Evolutionary conservation across 2,888 invertebrate species (phyloP).

Genomic region (Masnerella sp.): DNA sequence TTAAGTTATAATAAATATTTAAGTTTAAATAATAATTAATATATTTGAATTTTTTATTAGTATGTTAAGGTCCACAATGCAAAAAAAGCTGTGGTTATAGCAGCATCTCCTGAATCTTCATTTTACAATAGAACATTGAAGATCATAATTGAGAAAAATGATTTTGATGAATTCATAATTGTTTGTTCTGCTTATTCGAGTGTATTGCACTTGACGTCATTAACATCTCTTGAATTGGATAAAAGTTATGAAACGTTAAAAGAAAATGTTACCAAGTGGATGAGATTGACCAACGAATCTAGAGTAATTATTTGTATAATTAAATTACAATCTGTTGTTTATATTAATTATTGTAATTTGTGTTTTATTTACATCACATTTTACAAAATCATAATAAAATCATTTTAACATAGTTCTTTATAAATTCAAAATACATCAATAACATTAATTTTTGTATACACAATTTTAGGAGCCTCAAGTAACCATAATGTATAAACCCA

Average conservation of each 20-base stretch:
- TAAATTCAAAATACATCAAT: too few species aligned
- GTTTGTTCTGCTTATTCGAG: constrained; percentile 80
- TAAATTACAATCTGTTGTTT: too few species aligned
- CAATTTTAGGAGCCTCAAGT: constrained; percentile 81
- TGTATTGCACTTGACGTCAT: constrained; percentile 79
- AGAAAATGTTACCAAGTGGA: constrained; percentile 79
- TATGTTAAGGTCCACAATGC: constrained; percentile 72
- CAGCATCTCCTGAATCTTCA: constrained; percentile 80
- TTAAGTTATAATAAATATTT: not conserved
- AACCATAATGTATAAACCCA: constrained; percentile 82
- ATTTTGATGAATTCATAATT: constrained; percentile 81
- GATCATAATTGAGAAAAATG: constrained; percentile 81
- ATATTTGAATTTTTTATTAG: constrained; percentile 66
- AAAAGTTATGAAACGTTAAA: constrained; percentile 77
- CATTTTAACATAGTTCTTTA: too few species aligned
- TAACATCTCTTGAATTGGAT: constrained; percentile 71
- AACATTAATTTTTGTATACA: too few species aligned
- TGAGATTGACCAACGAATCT: constrained; percentile 71
- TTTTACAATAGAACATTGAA: constrained; percentile 80
- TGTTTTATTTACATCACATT: too few species aligned
- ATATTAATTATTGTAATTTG: too few species aligned
- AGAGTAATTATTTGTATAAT: too few species aligned
- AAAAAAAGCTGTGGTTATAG: constrained; percentile 80
- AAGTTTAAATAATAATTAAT: not conserved
- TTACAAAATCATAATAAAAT: constrained; percentile 1